Evolutionary conservation across 2,113 vertebrate genomes (phyloP), one percentile per base, ranked within the genome.

Genomic region (Danionella cerebrum): DNA sequence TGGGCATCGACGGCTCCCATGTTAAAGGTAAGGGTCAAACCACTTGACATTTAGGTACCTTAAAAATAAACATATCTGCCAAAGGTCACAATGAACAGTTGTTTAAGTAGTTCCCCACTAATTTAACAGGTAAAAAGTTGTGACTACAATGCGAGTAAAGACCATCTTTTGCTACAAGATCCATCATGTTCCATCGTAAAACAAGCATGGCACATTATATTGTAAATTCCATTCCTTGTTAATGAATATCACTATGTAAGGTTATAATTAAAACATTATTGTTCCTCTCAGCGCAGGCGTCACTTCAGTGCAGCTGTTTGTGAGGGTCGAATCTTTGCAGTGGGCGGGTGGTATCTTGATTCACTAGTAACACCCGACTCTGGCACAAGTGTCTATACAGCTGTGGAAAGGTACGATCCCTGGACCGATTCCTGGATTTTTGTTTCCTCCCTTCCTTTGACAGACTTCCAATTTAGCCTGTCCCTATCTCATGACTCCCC

Each of bases 311-410:
- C 84, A 0, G 87, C 82, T n/a, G 85, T 80, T 62, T 87, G 85
- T 72, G 84, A 78, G 13, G 84, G 84, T 38, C 77, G 63, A 41
- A 86, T 90, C 67, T 90, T 86, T 0, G 87, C 87, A 4, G 64
- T 90, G 2, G 89, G 90, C 0, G 90, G 90, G 72, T 91, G 89
- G 90, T 89, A 90, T 52, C 76, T 89, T 69, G 88, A 89, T 31
- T 86, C 83, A 1, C 78, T 90, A 14, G 78, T 89, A 63, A 73
- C 77, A 3, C 89, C 88, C 1, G 89, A 90, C 75, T 86, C 80
- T 67, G 76, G 71, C 78, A 90, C 90, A 1, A 70, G 81, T 39
- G 74, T 90, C 12, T 88, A 87, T 59, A 79, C 83, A 3, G 87
- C 90, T 1, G 88, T 90, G 10, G 90, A 91, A 71, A 9, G 81